These are phyloP conservation scores for Peromyscus nudipes DNA, from an alignment of 2,797 vertebrate species.

Conservation along the genomic window DNA sequence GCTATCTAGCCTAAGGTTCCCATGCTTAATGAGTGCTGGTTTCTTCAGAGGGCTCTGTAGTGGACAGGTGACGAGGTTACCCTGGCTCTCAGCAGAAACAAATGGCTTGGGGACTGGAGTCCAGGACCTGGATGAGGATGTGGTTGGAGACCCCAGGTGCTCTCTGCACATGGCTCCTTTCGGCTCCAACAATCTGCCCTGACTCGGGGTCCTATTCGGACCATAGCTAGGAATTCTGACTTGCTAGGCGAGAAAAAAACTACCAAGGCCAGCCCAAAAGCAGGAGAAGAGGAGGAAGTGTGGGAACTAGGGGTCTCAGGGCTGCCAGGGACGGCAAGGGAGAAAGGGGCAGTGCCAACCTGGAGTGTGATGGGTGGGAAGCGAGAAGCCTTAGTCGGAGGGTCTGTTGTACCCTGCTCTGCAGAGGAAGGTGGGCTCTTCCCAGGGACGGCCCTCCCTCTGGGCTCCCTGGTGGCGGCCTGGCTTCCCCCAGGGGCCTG, in stretches of 20 bases:
- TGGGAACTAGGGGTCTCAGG: not conserved
- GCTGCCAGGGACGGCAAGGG: too few species aligned
- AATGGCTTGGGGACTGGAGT: constrained; percentile 85
- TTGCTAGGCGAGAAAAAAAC: not conserved
- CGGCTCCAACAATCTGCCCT: not conserved
- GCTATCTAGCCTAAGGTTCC: not conserved
- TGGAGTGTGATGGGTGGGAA: constrained; percentile 76
- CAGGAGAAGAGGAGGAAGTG: not conserved
- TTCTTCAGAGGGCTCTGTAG: not conserved
- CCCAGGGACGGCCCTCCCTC: not conserved
- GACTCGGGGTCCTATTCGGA: not conserved
- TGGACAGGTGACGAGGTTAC: not conserved
- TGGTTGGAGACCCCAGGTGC: not conserved
- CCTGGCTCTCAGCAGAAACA: constrained; percentile 91
- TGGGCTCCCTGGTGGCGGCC: not conserved
- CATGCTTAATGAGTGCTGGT: accelerated
- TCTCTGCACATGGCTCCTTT: not conserved
- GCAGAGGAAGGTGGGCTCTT: not conserved
- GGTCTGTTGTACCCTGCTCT: not conserved
- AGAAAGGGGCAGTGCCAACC: constrained; percentile 46
- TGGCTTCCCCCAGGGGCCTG: not conserved
- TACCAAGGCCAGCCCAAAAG: not conserved
- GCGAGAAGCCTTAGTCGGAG: not conserved
- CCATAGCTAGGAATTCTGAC: not conserved
- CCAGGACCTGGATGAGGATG: not conserved